Evolutionary conservation across 2,888 invertebrate species (phyloP).

Genomic region (Mimumesa dahlbomi): DNA sequence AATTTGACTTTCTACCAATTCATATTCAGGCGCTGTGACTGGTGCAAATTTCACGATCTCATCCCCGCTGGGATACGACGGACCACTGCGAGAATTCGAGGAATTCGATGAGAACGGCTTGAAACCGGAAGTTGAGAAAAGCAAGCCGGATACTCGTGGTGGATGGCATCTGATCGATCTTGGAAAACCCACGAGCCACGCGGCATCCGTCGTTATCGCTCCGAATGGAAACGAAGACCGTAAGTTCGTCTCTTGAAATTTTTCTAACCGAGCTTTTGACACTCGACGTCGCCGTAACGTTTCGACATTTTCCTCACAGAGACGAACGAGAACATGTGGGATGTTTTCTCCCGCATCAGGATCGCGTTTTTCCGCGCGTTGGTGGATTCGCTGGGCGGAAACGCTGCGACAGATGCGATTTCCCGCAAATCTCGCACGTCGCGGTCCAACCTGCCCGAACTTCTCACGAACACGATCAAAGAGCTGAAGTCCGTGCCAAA

Average conservation of each 20-base stretch:
- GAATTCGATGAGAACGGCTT: slow-evolving; percentile 20
- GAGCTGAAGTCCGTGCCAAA: slow-evolving; percentile 57
- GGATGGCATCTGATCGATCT: slow-evolving; percentile 37
- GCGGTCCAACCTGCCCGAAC: slow-evolving; percentile 45
- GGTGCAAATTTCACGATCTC: slow-evolving; percentile 59
- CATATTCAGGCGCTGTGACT: slow-evolving; percentile 51
- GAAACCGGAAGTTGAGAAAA: slow-evolving; percentile 21
- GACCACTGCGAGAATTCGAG: slow-evolving; percentile 8
- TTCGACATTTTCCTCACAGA: not conserved
- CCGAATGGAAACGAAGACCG: slow-evolving; percentile 20
- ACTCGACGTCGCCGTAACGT: no score
- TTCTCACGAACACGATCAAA: slow-evolving; percentile 56
- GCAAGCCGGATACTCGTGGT: slow-evolving; percentile 14
- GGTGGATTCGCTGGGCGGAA: slow-evolving; percentile 61
- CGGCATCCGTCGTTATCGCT: not conserved
- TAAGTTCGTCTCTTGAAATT: slow-evolving; percentile 7
- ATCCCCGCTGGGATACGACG: slow-evolving; percentile 29
- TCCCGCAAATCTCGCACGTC: slow-evolving; percentile 23
- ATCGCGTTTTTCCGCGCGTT: slow-evolving; percentile 65
- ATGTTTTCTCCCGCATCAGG: slow-evolving; percentile 67
- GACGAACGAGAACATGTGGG: slow-evolving; percentile 46
- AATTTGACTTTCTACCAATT: no score
- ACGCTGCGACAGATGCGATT: slow-evolving; percentile 29
- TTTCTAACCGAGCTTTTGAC: not conserved
- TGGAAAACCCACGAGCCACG: slow-evolving; percentile 2